Evolutionary conservation across 2,888 invertebrate species (phyloP), one percentile per base, ranked within the genome.

Genomic region (Glyphotaelius pellucidus): DNA sequence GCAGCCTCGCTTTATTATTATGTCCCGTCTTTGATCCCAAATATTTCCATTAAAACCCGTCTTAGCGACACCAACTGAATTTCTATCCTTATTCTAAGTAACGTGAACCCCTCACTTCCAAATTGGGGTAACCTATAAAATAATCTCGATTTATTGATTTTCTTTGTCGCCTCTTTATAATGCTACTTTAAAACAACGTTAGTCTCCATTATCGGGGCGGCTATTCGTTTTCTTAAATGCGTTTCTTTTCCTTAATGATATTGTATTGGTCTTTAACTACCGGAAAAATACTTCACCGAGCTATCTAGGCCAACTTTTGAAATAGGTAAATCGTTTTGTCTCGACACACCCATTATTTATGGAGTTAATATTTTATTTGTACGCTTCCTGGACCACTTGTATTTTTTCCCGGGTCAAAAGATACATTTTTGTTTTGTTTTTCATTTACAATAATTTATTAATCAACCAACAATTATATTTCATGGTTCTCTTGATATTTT

Each of bases 21-120:
- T 87, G 47, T 87, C 87, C 90, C 32, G 31, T 47, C 80, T 90
- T 90, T 90, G 90, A 90, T 90, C 90, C 90, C 90, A 90, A 90
- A 90, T 90, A 90, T 90, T 90, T 90, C 90, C 90, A 83, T 90
- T 90, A 90, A 47, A 80, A 38, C 90, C 90, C 42, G 42, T 38
- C 80, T 90, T 83, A 80, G 90, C 42, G 90, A 90, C 90, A 90
- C 90, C 31, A 83, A 90, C 83, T 90, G 90, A 90, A 90, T 90
- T 81, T 83, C 90, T 90, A 83, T 81, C 90, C 81, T 47, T 90
- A 81, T 42, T 90, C 83, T 47, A 25, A 14, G 31, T 14, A 88
- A 42, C 67, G 35, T 52, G 52, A 14, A 87, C 67, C 87, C 87
- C 87, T 31, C 25, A 87, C 67, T 87, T 30, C 52, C 67, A 52